A percentile compares a stretch with the other conserved stretches of the same genome.
phyloP scores from a whole-genome alignment of 2,797 vertebrate species.

The Manis pentadactyla region DNA sequence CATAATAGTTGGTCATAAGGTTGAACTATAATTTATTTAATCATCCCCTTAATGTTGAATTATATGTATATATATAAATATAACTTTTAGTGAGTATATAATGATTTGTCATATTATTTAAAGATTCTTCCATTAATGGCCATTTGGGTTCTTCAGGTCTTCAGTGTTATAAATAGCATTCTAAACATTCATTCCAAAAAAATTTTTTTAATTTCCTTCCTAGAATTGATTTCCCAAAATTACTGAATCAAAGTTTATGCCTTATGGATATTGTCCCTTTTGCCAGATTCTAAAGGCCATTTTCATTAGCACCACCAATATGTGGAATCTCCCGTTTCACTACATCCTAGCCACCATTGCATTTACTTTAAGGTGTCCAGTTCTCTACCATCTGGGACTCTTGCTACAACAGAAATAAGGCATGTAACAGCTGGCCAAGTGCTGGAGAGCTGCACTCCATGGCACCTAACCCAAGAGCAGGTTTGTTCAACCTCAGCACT shows the following conservation, averaged over 20 bases:
- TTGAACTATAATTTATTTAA: background rate
- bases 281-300: background rate
- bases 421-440: background rate
- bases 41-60: background rate
- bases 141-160: background rate
- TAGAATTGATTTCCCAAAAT: background rate
- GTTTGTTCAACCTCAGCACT: background rate
- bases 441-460: background rate
- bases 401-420: background rate
- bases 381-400: background rate
- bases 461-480: background rate
- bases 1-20: background rate
- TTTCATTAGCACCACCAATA: background rate
- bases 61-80: background rate
- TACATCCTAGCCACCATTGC: background rate
- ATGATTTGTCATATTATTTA: background rate
- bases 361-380: background rate
- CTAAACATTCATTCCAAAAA: background rate
- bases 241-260: background rate
- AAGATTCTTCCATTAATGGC: background rate
- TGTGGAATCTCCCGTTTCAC: background rate
- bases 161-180: background rate
- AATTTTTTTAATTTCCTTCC: background rate
- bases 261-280: background rate
- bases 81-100: background rate